Percentiles rank a stretch among this genome's conserved stretches.
Evolutionary conservation across 2,113 vertebrate species (phyloP).

Genomic region (Pleuronectes platessa): DNA sequence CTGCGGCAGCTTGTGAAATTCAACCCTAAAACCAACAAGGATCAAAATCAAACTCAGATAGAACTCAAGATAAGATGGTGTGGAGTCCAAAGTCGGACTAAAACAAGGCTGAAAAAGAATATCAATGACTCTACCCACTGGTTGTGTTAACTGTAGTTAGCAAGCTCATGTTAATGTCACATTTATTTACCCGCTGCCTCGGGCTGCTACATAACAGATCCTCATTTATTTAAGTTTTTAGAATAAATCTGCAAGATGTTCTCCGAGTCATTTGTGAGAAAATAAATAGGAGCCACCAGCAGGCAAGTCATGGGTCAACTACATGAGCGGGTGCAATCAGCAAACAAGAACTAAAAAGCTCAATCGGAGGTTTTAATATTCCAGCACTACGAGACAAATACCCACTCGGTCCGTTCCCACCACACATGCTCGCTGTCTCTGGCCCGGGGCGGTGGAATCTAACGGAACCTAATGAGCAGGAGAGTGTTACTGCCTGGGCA

Average conservation of each 20-base stretch:
- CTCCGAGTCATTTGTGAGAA: neutral
- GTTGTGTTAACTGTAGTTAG: neutral
- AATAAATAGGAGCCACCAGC: neutral
- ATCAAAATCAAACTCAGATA: neutral
- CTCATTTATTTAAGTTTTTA: neutral
- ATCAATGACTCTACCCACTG: neutral
- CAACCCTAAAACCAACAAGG: neutral
- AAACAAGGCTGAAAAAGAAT: too few species aligned
- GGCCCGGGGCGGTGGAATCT: conserved; percentile 23
- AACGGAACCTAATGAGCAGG: conserved; percentile 47
- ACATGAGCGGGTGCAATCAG: neutral
- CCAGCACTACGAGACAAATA: conserved; percentile 11
- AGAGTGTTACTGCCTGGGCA: conserved; percentile 36
- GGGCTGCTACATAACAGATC: neutral
- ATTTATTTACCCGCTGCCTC: neutral
- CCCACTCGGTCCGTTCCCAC: conserved; percentile 14
- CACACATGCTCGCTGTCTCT: neutral
- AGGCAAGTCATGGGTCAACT: neutral
- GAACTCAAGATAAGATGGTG: neutral
- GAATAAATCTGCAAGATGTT: neutral
- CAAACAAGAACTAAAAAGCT: conserved; percentile 8
- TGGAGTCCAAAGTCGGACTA: neutral
- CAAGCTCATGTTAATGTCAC: neutral
- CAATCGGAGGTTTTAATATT: conserved; percentile 3
- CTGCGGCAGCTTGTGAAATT: too few species aligned